A percentile compares a stretch with the other conserved stretches of the same genome.
Conservation (phyloP, 2,888 invertebrate genomes). For the Orthonychiurus folsomi region DNA sequence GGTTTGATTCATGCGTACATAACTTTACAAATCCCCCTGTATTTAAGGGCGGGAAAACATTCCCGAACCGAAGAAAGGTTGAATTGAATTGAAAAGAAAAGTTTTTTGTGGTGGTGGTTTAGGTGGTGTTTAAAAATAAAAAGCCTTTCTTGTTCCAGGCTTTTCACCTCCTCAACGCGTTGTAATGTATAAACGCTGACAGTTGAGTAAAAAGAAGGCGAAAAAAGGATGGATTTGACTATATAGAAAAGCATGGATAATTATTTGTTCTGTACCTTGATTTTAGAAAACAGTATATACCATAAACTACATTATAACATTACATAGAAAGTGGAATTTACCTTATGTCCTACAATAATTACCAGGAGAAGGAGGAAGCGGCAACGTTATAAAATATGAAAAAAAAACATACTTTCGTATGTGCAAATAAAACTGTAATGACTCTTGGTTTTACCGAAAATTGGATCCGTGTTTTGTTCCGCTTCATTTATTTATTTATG, state of each 20-base stretch:
- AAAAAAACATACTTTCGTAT: background rate
- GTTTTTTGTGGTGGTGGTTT: no score
- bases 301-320: background rate
- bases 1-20: no score
- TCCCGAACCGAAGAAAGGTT: background rate
- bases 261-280: constrained; percentile 1
- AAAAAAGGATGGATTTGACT: no score
- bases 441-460: background rate
- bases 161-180: no score
- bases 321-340: no score
- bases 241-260: background rate
- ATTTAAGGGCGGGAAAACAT: no score
- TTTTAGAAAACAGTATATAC: background rate
- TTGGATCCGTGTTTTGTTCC: background rate
- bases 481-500: no score
- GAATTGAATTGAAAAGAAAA: background rate
- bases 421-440: background rate
- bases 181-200: no score
- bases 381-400: background rate
- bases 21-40: no score
- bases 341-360: constrained; percentile 1
- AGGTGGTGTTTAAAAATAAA: no score
- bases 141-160: no score
- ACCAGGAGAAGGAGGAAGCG: background rate
- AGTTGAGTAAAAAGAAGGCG: no score